Base-by-base conservation (phyloP, 2,113 vertebrate genomes). In the Odontesthes bonariensis region DNA sequence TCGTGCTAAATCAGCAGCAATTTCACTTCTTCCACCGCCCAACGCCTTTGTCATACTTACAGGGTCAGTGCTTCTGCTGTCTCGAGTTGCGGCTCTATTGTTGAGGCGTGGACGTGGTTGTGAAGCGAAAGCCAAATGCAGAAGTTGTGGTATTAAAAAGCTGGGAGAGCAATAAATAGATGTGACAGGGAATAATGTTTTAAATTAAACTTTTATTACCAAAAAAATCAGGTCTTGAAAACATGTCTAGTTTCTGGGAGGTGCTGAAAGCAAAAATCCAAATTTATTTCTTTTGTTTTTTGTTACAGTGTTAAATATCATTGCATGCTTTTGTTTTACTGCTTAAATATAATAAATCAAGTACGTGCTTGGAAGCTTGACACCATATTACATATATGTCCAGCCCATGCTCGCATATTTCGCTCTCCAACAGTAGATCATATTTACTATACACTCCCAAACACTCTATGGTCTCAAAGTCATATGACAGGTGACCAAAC, bases 1-100 rank as follows among this genome's bases (percentile, higher is more conserved):
- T 73, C 7, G 0, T 56, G 17, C 69, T 75, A 68, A 88, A 71
- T 9, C 54, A 57, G 67, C 27, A 38, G 58, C 47, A 20, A 55
- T 84, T 76, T 79, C 60, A 69, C 40, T 56, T 19, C 49, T 65
- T 64, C 31, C 10, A 38, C 44, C 55, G n/a, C 8, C 0, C 0
- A 22, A 40, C 38, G 42, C 58, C 67, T 79, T 81, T 74, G 64
- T 22, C 17, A 49, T 8, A 6, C 33, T 44, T 61, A 1, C n/a
- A 5, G 40, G 5, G 8, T 3, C 57, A 44, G 32, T 55, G 10
- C 35, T 62, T 73, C 56, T 52, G 46, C 54, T 13, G 42, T 40
- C 32, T 61, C 40, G 16, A 58, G 19, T 79, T 79, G 13, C 12
- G 62, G 6, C 53, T 76, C 23, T 57, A 4, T 65, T 53, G 63